Percentiles rank a stretch among this genome's conserved stretches.
These are phyloP conservation scores for Papilio dardanus DNA, from an alignment of 1,140 invertebrate species.

Conservation along the genomic window DNA sequence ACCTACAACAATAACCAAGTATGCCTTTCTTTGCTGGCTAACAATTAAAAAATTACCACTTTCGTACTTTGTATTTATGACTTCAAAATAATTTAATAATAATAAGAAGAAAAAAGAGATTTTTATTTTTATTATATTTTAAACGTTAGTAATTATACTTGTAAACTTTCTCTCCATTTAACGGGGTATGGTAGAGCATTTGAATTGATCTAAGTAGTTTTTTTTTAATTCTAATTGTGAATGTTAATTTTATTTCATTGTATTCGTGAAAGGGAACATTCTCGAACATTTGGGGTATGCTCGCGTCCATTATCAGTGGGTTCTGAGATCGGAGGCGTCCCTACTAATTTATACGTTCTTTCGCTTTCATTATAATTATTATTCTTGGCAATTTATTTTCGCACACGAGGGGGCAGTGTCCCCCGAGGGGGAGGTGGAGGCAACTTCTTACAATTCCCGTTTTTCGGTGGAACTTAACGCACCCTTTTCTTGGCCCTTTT, in stretches of 20 bases:
- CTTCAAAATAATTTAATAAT: too few species aligned
- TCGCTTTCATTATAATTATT: slow-evolving; percentile 83
- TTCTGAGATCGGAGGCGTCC: slow-evolving; percentile 66
- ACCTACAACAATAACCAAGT: background rate
- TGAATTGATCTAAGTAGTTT: too few species aligned
- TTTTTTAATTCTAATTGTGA: too few species aligned
- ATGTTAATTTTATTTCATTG: background rate
- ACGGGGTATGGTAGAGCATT: too few species aligned
- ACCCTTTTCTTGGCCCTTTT: slow-evolving; percentile 82
- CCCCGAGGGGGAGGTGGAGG: slow-evolving; percentile 54
- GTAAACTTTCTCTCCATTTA: too few species aligned
- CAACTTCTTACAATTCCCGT: slow-evolving; percentile 80
- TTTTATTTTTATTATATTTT: too few species aligned
- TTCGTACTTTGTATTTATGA: background rate
- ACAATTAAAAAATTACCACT: background rate
- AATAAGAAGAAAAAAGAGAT: too few species aligned
- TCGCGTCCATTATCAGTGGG: slow-evolving; percentile 36
- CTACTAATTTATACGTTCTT: slow-evolving; percentile 82
- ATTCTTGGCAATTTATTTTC: slow-evolving; percentile 83
- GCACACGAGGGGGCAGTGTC: slow-evolving; percentile 77
- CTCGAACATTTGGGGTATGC: slow-evolving; percentile 13
- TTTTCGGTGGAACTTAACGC: slow-evolving; percentile 80
- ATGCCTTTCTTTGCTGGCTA: too few species aligned
- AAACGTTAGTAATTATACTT: too few species aligned
- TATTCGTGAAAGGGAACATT: background rate